A percentile compares a stretch with the other conserved stretches of the same genome.
phyloP scores from a whole-genome alignment of 2,113 vertebrate genomes.

The Ceyx melanurus region DNA sequence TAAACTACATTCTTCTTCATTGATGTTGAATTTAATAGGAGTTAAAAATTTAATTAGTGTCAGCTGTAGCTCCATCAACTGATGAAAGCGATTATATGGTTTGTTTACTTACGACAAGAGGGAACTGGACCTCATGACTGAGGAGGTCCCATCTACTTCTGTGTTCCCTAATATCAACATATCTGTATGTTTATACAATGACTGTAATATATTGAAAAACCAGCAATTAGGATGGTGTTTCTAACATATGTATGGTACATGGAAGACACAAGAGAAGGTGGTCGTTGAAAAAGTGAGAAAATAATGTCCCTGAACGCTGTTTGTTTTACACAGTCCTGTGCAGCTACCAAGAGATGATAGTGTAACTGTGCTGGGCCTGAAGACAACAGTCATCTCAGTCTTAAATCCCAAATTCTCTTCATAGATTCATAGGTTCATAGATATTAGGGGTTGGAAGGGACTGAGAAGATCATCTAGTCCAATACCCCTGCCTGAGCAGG shows the following conservation, averaged over 20 bases:
- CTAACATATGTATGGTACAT: background rate
- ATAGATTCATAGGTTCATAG: too few relatives aligned
- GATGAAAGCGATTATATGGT: constrained; percentile 51
- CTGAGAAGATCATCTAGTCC: too few relatives aligned
- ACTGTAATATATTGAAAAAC: background rate
- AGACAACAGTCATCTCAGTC: background rate
- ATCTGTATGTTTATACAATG: background rate
- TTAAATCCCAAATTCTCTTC: background rate
- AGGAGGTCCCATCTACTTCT: background rate
- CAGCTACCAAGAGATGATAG: background rate
- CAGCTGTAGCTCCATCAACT: constrained; percentile 30
- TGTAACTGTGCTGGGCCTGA: background rate
- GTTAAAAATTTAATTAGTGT: constrained; percentile 36
- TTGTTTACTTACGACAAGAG: constrained; percentile 54
- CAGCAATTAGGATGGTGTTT: background rate
- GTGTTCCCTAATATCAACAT: constrained; percentile 16
- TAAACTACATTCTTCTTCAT: background rate
- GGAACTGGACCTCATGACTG: constrained; percentile 8
- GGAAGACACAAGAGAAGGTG: background rate
- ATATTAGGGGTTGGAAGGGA: too few relatives aligned
- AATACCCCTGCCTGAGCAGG: too few relatives aligned
- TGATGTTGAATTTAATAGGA: constrained; percentile 32
- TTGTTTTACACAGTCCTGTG: background rate
- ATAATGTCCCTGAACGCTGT: background rate
- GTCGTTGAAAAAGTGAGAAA: constrained; percentile 16